Evolutionary conservation across 2,113 vertebrate species (phyloP), one percentile per base, ranked within the genome.

Genomic region (Spea bombifrons): DNA sequence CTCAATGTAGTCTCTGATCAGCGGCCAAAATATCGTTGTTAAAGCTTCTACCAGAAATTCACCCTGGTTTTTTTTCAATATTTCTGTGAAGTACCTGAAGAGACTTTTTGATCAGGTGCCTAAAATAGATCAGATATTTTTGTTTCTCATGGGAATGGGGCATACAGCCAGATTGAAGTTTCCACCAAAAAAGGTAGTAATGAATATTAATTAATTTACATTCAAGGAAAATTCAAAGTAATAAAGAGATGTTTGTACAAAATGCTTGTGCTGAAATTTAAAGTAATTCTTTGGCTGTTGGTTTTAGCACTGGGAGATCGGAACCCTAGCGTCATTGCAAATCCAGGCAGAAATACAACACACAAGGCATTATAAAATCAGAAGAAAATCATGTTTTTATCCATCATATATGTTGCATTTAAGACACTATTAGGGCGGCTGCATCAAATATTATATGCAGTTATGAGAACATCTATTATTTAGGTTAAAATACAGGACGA

Each of bases 391-490:
- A 13, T 71, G 45, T 66, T 43, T 79, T 70, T 5, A 78, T 55
- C 6, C 47, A 66, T 79, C 52, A 47, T 45, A 66, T 73, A 66
- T 44, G 10, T 79, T 79, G 72, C 70, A 57, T n/a, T 66, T 66
- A 55, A 30, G 48, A 66, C 68, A 66, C 13, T 72, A 64, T 66
- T 63, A 79, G 55, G 69, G 15, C 48, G 73, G 8, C 17, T 12
- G 49, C 49, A 79, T 79, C 61, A 66, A 65, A 61, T 66, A 73
- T 73, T 79, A 79, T 66, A 45, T 79, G 73, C 50, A 73, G 17
- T 73, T 66, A 30, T 79, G 61, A 73, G 70, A 66, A 79, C 17
- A 71, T 57, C 68, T 55, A 59, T 73, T 64, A 79, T 66, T 49
- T 46, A 66, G 76, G 65, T 79, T 50, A 66, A 79, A 66, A 78